Percentiles rank a stretch among this genome's conserved stretches.
Conservation (phyloP, 2,888 invertebrate species). For the Ectemnius cavifrons region DNA sequence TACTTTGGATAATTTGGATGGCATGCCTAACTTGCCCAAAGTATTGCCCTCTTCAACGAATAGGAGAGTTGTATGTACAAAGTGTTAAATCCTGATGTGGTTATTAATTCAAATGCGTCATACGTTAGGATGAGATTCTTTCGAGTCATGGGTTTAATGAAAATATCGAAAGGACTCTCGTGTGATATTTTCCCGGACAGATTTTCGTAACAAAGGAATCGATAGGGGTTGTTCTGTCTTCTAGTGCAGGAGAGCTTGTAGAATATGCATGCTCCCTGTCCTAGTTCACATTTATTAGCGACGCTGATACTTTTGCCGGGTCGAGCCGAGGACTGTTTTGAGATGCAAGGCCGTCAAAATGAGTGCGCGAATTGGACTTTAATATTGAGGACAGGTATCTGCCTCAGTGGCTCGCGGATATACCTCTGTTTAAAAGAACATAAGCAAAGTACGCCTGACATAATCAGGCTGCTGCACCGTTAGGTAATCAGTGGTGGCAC, state of each 20-base stretch:
- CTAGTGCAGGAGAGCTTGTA: no score
- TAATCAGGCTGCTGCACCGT: constrained; percentile 34
- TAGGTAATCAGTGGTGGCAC: constrained; percentile 55
- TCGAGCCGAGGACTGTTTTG: no score
- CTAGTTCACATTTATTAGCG: no score
- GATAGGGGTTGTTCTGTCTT: constrained; percentile 26
- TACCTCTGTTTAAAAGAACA: constrained; percentile 51
- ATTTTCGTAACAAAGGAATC: constrained; percentile 43
- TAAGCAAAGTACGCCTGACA: constrained; percentile 41
- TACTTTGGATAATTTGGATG: not conserved
- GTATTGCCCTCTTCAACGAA: not conserved
- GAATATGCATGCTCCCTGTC: no score
- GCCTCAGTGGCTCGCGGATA: constrained; percentile 27
- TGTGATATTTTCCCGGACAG: not conserved
- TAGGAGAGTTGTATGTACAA: no score
- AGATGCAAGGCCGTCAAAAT: constrained; percentile 9
- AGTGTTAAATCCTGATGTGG: no score
- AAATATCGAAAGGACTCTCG: not conserved
- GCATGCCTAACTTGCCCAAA: not conserved
- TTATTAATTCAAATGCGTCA: no score
- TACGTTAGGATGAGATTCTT: no score
- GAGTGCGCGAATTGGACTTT: constrained; percentile 19
- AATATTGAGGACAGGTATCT: constrained; percentile 17
- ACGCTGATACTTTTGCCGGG: no score
- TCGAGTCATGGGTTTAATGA: no score